These are phyloP conservation scores for Andrena hattorfiana DNA, from an alignment of 2,888 invertebrate species.

Conservation along the genomic window DNA sequence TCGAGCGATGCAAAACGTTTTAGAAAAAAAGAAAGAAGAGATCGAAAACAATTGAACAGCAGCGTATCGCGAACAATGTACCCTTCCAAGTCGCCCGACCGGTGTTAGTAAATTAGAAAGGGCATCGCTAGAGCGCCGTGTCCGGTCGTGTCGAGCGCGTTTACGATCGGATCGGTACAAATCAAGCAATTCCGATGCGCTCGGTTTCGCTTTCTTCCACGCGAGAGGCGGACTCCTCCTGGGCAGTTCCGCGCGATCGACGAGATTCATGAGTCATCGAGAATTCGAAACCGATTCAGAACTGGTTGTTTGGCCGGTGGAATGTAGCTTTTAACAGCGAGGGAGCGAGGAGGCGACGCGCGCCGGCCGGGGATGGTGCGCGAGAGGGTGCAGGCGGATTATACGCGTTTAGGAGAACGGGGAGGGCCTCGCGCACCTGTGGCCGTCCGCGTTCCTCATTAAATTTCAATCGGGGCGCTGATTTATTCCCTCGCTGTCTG, in stretches of 20 bases:
- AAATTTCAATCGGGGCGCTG: constrained; percentile 77
- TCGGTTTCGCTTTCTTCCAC: constrained; percentile 44
- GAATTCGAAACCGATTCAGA: constrained; percentile 78
- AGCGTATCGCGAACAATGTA: too few species aligned
- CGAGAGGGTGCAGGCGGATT: constrained; percentile 50
- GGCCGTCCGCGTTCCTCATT: constrained; percentile 66
- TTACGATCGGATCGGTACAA: background rate
- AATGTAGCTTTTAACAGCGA: constrained; percentile 79
- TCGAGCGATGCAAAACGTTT: too few species aligned
- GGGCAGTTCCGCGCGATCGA: constrained; percentile 39
- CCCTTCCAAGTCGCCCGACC: too few species aligned
- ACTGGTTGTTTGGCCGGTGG: constrained; percentile 78
- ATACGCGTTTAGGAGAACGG: constrained; percentile 41
- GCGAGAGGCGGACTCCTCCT: background rate
- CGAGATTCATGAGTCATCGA: constrained; percentile 70
- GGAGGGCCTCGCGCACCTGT: constrained; percentile 60
- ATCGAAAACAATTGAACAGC: too few species aligned
- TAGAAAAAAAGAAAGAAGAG: too few species aligned
- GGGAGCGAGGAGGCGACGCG: constrained; percentile 41
- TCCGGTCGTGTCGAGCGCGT: background rate
- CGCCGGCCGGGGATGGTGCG: constrained; percentile 28
- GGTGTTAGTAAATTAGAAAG: too few species aligned
- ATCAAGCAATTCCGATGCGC: constrained; percentile 64
- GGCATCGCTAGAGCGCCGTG: too few species aligned
- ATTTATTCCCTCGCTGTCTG: constrained; percentile 69